Percentiles rank a stretch among this genome's conserved stretches.
Evolutionary conservation across 2,113 vertebrate genomes (phyloP).

Genomic region (Maccullochella peelii): DNA sequence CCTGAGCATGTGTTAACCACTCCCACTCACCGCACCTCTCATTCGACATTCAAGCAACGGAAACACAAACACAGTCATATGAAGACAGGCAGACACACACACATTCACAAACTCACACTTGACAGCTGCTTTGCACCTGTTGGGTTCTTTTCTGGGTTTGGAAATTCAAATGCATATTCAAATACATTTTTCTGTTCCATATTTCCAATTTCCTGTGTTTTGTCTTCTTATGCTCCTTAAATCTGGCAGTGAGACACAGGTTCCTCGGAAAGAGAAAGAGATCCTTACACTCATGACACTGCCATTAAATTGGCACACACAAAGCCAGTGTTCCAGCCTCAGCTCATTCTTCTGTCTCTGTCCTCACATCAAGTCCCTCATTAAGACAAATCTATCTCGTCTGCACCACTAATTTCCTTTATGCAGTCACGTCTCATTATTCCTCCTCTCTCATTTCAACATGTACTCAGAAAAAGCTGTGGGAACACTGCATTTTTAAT

Average conservation of each 20-base stretch:
- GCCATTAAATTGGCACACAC: not conserved
- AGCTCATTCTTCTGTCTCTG: slow-evolving; percentile 11
- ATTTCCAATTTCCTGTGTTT: slow-evolving; percentile 15
- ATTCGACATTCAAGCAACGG: slow-evolving; percentile 21
- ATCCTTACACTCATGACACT: not conserved
- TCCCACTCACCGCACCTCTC: slow-evolving; percentile 56
- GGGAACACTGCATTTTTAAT: slow-evolving; percentile 15
- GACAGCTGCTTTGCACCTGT: slow-evolving; percentile 60
- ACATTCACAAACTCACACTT: slow-evolving; percentile 10
- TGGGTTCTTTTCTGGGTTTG: slow-evolving; percentile 18
- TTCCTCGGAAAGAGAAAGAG: not conserved
- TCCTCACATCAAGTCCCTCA: slow-evolving; percentile 30
- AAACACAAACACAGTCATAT: slow-evolving; percentile 8
- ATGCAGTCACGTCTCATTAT: slow-evolving; percentile 44
- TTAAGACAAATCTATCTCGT: slow-evolving; percentile 57
- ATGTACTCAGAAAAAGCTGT: slow-evolving; percentile 1
- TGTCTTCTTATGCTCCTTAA: not conserved
- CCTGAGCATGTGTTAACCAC: slow-evolving; percentile 67
- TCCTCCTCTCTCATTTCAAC: slow-evolving; percentile 29
- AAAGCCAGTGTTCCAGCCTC: slow-evolving; percentile 14
- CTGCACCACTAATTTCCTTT: slow-evolving; percentile 34
- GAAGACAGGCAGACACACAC: not conserved
- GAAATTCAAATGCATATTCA: slow-evolving; percentile 1
- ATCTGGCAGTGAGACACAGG: slow-evolving; percentile 2
- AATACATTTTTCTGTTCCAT: not conserved